Conservation (phyloP, 2,888 invertebrate genomes). For the Melolontha melolontha region DNA sequence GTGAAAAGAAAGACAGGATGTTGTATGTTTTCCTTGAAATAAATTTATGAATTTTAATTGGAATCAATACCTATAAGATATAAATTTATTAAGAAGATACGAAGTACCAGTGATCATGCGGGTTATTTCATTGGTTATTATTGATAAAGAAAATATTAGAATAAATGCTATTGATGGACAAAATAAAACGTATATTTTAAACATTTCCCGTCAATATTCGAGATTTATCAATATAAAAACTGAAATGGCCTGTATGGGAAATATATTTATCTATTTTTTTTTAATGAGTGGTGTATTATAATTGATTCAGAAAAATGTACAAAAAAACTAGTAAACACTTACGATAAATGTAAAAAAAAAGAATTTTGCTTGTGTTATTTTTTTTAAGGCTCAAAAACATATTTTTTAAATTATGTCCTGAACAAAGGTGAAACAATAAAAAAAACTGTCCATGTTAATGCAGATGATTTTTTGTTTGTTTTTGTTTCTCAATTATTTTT, state of each 20-base stretch:
- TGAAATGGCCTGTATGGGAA: slow-evolving; percentile 19
- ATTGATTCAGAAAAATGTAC: slow-evolving; percentile 19
- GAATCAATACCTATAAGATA: slow-evolving; percentile 6
- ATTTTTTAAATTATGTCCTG: background rate
- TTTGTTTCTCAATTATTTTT: slow-evolving; percentile 16
- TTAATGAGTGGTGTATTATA: slow-evolving; percentile 20
- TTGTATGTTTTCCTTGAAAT: slow-evolving; percentile 14
- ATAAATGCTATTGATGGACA: background rate
- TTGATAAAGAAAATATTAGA: background rate
- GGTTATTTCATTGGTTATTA: slow-evolving; percentile 1
- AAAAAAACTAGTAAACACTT: slow-evolving; percentile 6
- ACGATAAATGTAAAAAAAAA: slow-evolving; percentile 19
- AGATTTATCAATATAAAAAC: background rate
- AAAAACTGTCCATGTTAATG: slow-evolving; percentile 13
- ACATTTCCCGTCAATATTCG: background rate
- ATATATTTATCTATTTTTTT: slow-evolving; percentile 10
- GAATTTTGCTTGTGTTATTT: slow-evolving; percentile 16
- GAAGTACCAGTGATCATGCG: slow-evolving; percentile 26
- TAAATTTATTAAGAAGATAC: slow-evolving; percentile 15
- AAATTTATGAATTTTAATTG: background rate
- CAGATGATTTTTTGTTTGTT: slow-evolving; percentile 13
- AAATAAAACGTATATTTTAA: background rate
- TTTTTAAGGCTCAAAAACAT: background rate
- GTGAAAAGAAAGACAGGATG: slow-evolving; percentile 21
- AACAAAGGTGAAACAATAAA: background rate